Conservation (phyloP, 2,888 invertebrate genomes). For the Phyto melanocephala region DNA sequence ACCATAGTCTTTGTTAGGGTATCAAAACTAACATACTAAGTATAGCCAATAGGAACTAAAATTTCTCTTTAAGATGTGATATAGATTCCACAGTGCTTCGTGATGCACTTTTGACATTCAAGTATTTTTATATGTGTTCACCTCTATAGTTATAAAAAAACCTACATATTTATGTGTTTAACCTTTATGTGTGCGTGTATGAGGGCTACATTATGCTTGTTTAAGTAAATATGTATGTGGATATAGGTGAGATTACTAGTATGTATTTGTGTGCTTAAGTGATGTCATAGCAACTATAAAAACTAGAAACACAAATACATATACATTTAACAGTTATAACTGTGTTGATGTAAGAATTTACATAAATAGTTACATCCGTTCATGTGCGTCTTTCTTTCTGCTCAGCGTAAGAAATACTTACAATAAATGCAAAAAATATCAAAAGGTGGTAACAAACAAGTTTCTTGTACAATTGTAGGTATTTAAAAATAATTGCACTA, state of each 20-base stretch:
- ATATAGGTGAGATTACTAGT: neutral
- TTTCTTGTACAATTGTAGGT: constrained; percentile 7
- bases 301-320: neutral
- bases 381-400: neutral
- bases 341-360: neutral
- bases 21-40: no score
- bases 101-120: constrained; percentile 62
- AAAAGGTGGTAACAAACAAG: constrained; percentile 4
- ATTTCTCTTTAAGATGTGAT: no score
- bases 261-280: constrained; percentile 25
- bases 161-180: neutral
- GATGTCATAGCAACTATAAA: constrained; percentile 59
- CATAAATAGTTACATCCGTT: neutral
- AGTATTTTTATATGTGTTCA: neutral
- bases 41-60: no score
- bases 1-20: no score
- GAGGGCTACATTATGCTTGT: neutral
- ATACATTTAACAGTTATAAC: constrained; percentile 11
- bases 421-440: constrained; percentile 4
- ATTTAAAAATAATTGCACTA: constrained; percentile 32
- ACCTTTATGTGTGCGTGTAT: neutral
- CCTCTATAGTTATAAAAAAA: neutral
- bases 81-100: neutral
- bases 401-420: neutral
- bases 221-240: neutral